Conservation (phyloP, 2,888 invertebrate genomes). For the Dromius quadrimaculatus region DNA sequence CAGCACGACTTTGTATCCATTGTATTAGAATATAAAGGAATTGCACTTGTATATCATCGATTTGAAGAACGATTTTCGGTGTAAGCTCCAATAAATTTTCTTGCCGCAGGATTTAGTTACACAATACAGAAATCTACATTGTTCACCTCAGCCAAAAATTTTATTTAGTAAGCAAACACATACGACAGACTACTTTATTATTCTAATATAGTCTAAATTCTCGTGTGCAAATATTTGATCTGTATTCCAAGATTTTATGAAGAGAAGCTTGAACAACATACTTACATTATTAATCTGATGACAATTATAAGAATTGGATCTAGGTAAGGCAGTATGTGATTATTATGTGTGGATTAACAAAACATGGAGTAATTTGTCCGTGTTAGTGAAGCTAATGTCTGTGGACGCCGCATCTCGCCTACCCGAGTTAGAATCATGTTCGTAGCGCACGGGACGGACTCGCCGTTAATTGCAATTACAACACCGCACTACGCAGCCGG, state of each 20-base stretch:
- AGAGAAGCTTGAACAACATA: too few species aligned
- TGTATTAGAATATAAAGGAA: constrained; percentile 43
- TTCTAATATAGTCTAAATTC: too few species aligned
- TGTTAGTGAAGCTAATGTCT: constrained; percentile 12
- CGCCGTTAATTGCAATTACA: constrained; percentile 44
- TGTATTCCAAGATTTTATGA: too few species aligned
- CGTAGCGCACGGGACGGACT: background rate
- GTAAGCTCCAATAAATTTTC: constrained; percentile 30
- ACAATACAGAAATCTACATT: too few species aligned
- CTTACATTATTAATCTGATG: too few species aligned
- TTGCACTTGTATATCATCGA: constrained; percentile 46
- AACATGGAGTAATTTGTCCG: constrained; percentile 25
- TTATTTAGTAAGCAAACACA: too few species aligned
- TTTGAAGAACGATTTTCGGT: constrained; percentile 40
- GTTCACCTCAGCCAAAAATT: too few species aligned
- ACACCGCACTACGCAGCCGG: constrained; percentile 18
- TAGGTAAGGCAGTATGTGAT: too few species aligned
- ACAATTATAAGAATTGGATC: too few species aligned
- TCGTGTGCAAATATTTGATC: too few species aligned
- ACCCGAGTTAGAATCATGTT: constrained; percentile 29
- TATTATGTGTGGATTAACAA: constrained; percentile 24
- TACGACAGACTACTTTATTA: too few species aligned
- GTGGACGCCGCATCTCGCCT: background rate
- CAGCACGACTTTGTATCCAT: constrained; percentile 17
- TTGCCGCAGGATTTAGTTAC: background rate